Base-by-base conservation (phyloP, 2,113 vertebrate genomes). In the Aspidoscelis tigris region DNA sequence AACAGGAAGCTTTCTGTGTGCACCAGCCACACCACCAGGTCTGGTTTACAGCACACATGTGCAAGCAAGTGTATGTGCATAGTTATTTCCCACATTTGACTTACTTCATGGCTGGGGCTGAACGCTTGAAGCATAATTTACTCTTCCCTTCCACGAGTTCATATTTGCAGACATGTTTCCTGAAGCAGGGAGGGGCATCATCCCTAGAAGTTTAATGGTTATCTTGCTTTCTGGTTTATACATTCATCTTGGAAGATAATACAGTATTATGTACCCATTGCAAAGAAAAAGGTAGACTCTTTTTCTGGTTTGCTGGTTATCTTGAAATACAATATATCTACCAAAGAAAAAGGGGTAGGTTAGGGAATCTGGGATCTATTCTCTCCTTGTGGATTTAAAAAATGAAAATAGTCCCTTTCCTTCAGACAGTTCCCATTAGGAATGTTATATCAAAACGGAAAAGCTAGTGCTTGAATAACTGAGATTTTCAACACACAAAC, bases 401-500 rank as follows among this genome's bases (percentile, higher is more conserved):
- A 76, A 87, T 53, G 24, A 21, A 71, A 76, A 33, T n/a, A 58
- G 21, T 65, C 1, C 0, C 83, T 61, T 86, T 81, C 1, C 39
- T 20, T 86, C 84, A 55, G 75, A 70, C 1, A 80, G 50, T 44
- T 76, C 3, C 55, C 22, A 50, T 78, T 84, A 76, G 43, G 20
- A 1, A 0, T 66, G 5, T 47, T 83, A 16, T 78, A 76, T 39
- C 55, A 86, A 72, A 50, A 86, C 72, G 66, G 5, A 80, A 75
- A 33, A 83, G 24, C 0, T 78, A 72, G 41, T 26, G 5, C 70
- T 89, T 83, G 41, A 43, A 68, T n/a, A 33, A 74, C 71, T 3
- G 7, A n/a, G 39, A 5, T 61, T 88, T 87, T 84, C 41, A 71
- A 82, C 11, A 44, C 68, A 55, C 10, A 78, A 84, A 87, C 64